These are phyloP conservation scores for Pipra filicauda DNA, from an alignment of 2,113 vertebrate genomes.

Conservation along the genomic window DNA sequence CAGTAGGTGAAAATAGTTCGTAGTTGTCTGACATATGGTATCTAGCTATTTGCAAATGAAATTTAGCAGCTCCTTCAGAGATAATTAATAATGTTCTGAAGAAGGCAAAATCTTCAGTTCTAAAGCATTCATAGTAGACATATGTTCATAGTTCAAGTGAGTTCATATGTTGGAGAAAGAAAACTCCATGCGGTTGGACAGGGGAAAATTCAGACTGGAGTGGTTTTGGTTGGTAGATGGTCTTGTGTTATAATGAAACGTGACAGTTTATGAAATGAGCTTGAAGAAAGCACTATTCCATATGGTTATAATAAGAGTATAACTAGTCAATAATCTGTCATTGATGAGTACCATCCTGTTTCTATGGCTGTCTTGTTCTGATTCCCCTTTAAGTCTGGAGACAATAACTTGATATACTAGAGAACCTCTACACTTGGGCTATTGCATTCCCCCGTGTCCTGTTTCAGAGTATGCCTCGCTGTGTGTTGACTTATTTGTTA, in stretches of 20 bases:
- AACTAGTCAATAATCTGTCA: background rate
- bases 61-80: background rate
- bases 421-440: background rate
- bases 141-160: background rate
- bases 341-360: background rate
- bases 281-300: background rate
- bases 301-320: background rate
- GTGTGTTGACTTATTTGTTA: slow-evolving; percentile 32
- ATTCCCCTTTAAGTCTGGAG: background rate
- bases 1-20: background rate
- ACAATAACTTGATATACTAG: background rate
- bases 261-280: background rate
- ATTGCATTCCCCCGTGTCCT: background rate
- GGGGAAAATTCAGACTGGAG: background rate
- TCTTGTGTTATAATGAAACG: background rate
- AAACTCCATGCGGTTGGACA: background rate
- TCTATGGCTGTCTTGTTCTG: background rate
- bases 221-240: background rate
- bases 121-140: background rate
- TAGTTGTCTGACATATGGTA: background rate
- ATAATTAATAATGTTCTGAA: background rate
- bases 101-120: background rate
- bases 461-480: background rate
- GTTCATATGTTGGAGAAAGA: background rate
- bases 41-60: background rate